Percentiles rank a stretch among this genome's conserved stretches.
Evolutionary conservation across 2,113 vertebrate genomes (phyloP).

Genomic region (Podilymbus podiceps): DNA sequence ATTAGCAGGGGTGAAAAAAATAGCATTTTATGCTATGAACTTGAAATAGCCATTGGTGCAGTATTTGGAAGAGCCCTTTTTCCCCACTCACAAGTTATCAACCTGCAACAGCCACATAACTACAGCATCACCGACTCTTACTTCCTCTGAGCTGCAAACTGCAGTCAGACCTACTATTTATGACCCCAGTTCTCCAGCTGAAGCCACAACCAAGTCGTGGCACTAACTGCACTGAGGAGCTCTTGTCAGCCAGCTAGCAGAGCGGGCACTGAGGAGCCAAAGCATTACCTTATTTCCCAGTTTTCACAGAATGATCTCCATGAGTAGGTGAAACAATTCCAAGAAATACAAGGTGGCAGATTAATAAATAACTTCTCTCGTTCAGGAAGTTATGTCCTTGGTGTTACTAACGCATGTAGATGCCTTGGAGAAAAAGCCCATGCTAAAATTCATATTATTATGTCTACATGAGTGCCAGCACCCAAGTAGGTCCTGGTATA

Average conservation of each 20-base stretch:
- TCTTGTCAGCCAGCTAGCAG: background rate
- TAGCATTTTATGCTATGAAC: conserved; percentile 34
- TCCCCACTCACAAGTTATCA: conserved; percentile 23
- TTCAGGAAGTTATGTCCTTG: background rate
- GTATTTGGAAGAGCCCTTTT: background rate
- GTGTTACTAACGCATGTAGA: background rate
- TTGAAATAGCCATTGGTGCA: conserved; percentile 25
- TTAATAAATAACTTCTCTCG: background rate
- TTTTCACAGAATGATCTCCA: background rate
- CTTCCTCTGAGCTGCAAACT: background rate
- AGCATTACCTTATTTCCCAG: background rate
- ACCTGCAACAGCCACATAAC: background rate
- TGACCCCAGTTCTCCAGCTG: background rate
- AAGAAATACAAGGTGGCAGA: background rate
- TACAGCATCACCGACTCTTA: background rate
- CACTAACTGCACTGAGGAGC: background rate
- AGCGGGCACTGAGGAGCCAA: background rate
- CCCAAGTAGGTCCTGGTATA: background rate
- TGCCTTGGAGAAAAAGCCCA: background rate
- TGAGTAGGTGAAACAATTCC: background rate
- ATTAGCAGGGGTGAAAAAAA: conserved; percentile 3
- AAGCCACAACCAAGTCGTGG: background rate
- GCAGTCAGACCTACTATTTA: background rate
- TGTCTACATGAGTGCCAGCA: background rate
- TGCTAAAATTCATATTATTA: background rate